A percentile compares a stretch with the other conserved stretches of the same genome.
Conservation (phyloP, 2,888 invertebrate species). For the Lampropteryx suffumata region DNA sequence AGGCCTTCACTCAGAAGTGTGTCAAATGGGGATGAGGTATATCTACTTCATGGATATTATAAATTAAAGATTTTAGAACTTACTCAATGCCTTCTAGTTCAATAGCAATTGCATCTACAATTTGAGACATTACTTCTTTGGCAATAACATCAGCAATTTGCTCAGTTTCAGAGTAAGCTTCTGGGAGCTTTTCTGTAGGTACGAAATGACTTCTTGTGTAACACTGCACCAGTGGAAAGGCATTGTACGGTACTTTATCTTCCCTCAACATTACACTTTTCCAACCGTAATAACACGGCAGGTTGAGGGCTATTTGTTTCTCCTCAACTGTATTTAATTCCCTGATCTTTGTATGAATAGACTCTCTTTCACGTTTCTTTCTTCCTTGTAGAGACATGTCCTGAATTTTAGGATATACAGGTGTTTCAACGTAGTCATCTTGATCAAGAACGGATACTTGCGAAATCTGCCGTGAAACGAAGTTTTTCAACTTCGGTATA, state of each 20-base stretch:
- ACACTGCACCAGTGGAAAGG: conserved; percentile 87
- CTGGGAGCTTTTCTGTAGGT: conserved; percentile 82
- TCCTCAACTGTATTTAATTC: conserved; percentile 89
- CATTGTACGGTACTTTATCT: conserved; percentile 84
- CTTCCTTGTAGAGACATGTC: conserved; percentile 81
- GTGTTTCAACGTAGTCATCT: conserved; percentile 69
- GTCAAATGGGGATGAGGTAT: too few species aligned
- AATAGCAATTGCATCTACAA: conserved; percentile 86
- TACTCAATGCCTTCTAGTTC: conserved; percentile 84
- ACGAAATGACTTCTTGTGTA: conserved; percentile 90
- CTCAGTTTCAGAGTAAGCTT: conserved; percentile 77
- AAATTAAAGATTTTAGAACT: conserved; percentile 40
- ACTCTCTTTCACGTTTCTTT: conserved; percentile 68
- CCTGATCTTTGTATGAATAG: conserved; percentile 83
- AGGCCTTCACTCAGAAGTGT: too few species aligned
- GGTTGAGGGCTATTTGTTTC: conserved; percentile 91
- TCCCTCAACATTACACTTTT: conserved; percentile 85
- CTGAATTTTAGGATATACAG: conserved; percentile 84
- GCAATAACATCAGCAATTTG: conserved; percentile 70
- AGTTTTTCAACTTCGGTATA: conserved; percentile 57
- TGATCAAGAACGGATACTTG: conserved; percentile 56
- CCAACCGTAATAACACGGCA: conserved; percentile 92
- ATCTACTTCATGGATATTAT: too few species aligned
- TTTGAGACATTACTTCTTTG: conserved; percentile 78
- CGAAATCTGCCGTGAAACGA: conserved; percentile 49